Conservation (phyloP, 2,113 vertebrate genomes). For the Erythrocercus mccallii region DNA sequence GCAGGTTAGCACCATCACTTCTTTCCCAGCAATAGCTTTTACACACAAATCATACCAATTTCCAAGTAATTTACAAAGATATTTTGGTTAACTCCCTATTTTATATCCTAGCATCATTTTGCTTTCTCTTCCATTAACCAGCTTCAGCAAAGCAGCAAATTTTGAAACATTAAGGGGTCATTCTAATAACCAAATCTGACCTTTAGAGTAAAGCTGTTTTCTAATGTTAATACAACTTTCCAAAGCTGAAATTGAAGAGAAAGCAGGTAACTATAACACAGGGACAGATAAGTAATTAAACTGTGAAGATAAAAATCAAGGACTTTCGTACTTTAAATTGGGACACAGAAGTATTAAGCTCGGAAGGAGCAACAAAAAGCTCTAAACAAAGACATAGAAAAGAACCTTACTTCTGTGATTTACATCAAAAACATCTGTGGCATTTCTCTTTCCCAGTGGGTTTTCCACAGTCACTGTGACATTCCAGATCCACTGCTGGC, state of each 20-base stretch:
- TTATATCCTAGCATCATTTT: background rate
- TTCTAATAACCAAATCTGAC: background rate
- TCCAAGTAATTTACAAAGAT: background rate
- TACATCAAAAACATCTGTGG: constrained; percentile 43
- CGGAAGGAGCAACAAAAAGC: background rate
- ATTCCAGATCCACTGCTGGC: constrained; percentile 49
- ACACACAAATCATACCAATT: background rate
- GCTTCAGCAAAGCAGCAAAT: background rate
- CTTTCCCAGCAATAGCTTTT: background rate
- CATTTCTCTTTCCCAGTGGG: constrained; percentile 49
- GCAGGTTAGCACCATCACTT: background rate
- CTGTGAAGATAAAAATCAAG: background rate
- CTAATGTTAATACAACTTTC: background rate
- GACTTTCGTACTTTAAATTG: background rate
- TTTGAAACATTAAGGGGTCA: background rate
- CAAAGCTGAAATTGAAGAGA: background rate
- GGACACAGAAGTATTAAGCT: background rate
- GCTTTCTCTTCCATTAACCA: background rate
- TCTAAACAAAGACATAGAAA: background rate
- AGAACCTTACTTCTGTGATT: constrained; percentile 66
- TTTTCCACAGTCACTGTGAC: constrained; percentile 69
- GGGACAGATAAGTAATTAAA: background rate
- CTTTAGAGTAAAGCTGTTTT: background rate
- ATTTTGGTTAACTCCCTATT: background rate
- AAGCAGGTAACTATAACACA: background rate